Evolutionary conservation across 2,113 vertebrate species (phyloP).

Genomic region (Choloepus hoffmanni): DNA sequence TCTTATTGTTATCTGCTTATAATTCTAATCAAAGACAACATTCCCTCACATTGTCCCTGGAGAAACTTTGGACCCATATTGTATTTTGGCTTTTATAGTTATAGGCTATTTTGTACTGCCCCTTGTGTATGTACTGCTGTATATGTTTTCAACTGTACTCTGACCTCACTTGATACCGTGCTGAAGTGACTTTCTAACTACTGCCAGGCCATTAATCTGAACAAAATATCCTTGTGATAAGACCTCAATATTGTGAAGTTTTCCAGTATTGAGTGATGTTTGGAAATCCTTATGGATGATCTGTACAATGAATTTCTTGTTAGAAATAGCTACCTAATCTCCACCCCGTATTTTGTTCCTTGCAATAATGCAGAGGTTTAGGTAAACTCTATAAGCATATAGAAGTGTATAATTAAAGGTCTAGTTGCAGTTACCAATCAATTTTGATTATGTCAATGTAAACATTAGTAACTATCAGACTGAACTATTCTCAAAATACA

Average conservation of each 20-base stretch:
- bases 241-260: background rate
- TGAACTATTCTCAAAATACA: background rate
- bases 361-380: background rate
- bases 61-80: background rate
- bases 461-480: background rate
- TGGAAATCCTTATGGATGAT: background rate
- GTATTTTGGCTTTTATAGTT: background rate
- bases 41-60: background rate
- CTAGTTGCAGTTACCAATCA: background rate
- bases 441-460: background rate
- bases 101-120: background rate
- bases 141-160: background rate
- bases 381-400: background rate
- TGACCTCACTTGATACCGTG: background rate
- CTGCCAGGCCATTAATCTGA: background rate
- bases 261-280: background rate
- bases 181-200: conserved; percentile 29
- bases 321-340: conserved; percentile 16
- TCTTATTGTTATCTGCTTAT: background rate
- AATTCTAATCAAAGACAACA: conserved; percentile 28
- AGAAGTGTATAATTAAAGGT: background rate
- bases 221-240: background rate
- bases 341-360: background rate
- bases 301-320: conserved; percentile 4
- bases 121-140: background rate